Conservation (phyloP, 2,797 vertebrate species). For the Argentina silus region DNA sequence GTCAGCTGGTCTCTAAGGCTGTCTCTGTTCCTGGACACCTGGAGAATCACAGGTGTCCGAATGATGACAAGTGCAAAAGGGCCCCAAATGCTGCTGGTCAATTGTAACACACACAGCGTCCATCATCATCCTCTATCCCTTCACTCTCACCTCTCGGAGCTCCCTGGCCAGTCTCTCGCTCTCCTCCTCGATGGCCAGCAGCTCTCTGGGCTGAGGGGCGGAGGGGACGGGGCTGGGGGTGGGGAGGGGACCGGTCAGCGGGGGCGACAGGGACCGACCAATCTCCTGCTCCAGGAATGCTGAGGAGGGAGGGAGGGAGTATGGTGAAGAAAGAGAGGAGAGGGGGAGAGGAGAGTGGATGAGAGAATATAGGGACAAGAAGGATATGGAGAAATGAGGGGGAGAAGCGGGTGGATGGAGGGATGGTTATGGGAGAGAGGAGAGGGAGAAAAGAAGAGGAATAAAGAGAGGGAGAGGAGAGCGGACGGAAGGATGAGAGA, state of each 20-base stretch:
- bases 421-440: too few species aligned
- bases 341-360: neutral
- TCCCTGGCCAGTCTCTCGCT: conserved; percentile 79
- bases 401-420: neutral
- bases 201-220: conserved; percentile 78
- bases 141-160: conserved; percentile 72
- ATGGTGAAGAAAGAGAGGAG: too few species aligned
- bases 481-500: neutral
- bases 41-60: conserved; percentile 84
- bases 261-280: conserved; percentile 40
- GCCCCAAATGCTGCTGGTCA: too few species aligned
- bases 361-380: neutral
- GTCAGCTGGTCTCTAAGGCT: conserved; percentile 80
- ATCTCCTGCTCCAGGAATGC: conserved; percentile 83
- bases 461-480: neutral
- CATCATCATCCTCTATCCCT: neutral
- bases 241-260: conserved; percentile 45
- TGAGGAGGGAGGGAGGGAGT: conserved; percentile 33
- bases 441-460: neutral
- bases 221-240: conserved; percentile 55
- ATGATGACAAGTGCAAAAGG: too few species aligned
- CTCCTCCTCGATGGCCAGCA: conserved; percentile 83
- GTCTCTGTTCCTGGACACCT: conserved; percentile 83
- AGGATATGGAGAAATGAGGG: neutral
- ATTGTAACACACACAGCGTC: too few species aligned